Percentiles rank a stretch among this genome's conserved stretches.
phyloP scores from a whole-genome alignment of 2,888 invertebrate species.

The Ichneumoninae sp. region DNA sequence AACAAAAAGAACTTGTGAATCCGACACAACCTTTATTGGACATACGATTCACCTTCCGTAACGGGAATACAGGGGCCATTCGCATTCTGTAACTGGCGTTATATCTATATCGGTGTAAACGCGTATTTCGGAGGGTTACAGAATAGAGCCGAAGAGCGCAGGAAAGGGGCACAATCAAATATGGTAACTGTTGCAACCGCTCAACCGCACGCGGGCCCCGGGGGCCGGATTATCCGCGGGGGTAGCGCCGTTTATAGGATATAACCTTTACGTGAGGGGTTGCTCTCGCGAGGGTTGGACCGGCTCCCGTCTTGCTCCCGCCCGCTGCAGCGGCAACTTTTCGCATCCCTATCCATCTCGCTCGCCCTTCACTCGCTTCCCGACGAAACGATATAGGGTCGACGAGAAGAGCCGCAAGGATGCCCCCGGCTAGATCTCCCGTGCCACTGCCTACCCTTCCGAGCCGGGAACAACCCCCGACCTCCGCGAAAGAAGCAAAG shows the following conservation, averaged over 20 bases:
- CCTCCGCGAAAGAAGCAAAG: conserved; percentile 74
- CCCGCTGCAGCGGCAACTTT: conserved; percentile 9
- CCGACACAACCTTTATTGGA: not conserved
- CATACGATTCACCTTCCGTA: conserved; percentile 5
- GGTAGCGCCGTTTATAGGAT: conserved; percentile 82
- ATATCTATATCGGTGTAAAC: conserved; percentile 36
- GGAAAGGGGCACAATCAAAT: conserved; percentile 81
- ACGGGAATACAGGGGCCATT: conserved; percentile 1
- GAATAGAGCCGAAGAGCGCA: conserved; percentile 37
- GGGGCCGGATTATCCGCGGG: conserved; percentile 82
- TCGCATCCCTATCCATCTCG: conserved; percentile 20
- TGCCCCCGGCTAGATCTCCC: conserved; percentile 68
- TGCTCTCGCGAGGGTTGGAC: conserved; percentile 56
- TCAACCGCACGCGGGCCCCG: conserved; percentile 83
- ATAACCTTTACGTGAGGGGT: conserved; percentile 78
- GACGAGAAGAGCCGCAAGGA: conserved; percentile 66
- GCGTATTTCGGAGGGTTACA: conserved; percentile 32
- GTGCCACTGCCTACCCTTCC: conserved; percentile 58
- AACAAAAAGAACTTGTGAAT: not conserved
- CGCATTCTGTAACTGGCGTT: conserved; percentile 14
- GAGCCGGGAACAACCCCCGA: conserved; percentile 49
- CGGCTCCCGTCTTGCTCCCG: conserved; percentile 55
- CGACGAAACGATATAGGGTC: conserved; percentile 57
- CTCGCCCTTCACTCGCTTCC: conserved; percentile 53
- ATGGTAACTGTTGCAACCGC: conserved; percentile 83